Conservation (phyloP, 2,113 vertebrate genomes). For the Litocranius walleri region DNA sequence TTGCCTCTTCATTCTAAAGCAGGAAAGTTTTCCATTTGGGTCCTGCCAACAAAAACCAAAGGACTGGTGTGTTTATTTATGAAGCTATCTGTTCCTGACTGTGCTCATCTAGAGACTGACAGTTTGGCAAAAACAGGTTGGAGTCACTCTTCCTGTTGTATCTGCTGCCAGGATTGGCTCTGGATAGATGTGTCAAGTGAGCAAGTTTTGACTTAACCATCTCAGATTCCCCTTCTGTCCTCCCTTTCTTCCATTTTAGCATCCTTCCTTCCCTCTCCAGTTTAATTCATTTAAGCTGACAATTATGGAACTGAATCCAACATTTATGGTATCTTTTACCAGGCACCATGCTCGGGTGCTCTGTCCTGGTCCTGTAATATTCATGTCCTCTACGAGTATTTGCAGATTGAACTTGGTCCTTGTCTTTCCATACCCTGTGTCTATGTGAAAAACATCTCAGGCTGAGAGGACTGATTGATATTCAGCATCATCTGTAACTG, state of each 20-base stretch:
- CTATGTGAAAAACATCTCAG: conserved; percentile 1
- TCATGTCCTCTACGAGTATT: neutral
- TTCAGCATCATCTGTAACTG: neutral
- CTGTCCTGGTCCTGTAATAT: neutral
- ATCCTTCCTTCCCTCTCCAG: neutral
- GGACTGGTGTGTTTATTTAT: neutral
- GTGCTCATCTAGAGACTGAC: neutral
- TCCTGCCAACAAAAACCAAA: neutral
- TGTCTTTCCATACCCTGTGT: neutral
- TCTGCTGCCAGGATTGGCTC: neutral
- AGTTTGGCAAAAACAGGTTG: neutral
- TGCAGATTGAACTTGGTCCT: neutral
- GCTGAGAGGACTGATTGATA: neutral
- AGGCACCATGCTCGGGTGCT: neutral
- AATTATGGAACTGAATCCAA: neutral
- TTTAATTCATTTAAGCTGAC: neutral
- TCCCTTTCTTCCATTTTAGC: neutral
- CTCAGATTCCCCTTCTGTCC: neutral
- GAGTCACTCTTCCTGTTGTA: neutral
- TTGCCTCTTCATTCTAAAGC: neutral
- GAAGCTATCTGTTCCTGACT: neutral
- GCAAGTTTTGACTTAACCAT: neutral
- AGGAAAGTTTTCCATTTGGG: conserved; percentile 11
- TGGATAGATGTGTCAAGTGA: neutral
- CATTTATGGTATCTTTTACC: neutral